These are phyloP conservation scores for Magallana gigas DNA, from an alignment of 1,140 invertebrate species.

Conservation along the genomic window DNA sequence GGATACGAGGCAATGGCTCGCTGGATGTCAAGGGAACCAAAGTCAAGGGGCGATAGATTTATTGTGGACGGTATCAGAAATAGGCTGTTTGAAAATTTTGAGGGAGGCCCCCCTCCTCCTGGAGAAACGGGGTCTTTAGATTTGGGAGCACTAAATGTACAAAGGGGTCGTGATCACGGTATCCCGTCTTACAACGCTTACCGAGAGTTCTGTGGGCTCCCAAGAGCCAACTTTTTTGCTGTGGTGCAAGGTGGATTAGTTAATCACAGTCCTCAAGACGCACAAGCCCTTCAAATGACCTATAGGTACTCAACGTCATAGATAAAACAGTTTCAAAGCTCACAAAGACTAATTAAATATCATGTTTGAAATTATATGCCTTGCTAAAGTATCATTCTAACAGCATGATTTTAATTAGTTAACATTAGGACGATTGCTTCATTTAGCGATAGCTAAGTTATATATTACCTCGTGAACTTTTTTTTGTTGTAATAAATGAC, in stretches of 20 bases:
- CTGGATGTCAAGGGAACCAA: slow-evolving; percentile 14
- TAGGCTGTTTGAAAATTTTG: slow-evolving; percentile 85
- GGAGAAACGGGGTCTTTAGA: slow-evolving; percentile 80
- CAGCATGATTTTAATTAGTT: too few relatives aligned
- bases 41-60: background rate
- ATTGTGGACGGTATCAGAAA: slow-evolving; percentile 89
- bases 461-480: too few relatives aligned
- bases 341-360: too few relatives aligned
- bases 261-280: slow-evolving; percentile 65
- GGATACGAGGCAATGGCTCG: slow-evolving; percentile 38
- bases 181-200: slow-evolving; percentile 86
- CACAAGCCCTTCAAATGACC: background rate
- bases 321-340: too few relatives aligned
- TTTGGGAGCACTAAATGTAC: slow-evolving; percentile 90
- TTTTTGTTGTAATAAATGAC: too few relatives aligned
- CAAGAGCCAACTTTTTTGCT: slow-evolving; percentile 52
- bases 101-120: background rate
- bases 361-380: too few relatives aligned
- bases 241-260: slow-evolving; percentile 40
- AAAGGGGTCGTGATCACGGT: slow-evolving; percentile 93
- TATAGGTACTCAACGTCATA: too few relatives aligned
- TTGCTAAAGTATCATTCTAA: too few relatives aligned
- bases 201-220: slow-evolving; percentile 49
- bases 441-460: too few relatives aligned
- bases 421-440: too few relatives aligned